phyloP scores from a whole-genome alignment of 2,888 invertebrate genomes.

The Axea sp. region DNA sequence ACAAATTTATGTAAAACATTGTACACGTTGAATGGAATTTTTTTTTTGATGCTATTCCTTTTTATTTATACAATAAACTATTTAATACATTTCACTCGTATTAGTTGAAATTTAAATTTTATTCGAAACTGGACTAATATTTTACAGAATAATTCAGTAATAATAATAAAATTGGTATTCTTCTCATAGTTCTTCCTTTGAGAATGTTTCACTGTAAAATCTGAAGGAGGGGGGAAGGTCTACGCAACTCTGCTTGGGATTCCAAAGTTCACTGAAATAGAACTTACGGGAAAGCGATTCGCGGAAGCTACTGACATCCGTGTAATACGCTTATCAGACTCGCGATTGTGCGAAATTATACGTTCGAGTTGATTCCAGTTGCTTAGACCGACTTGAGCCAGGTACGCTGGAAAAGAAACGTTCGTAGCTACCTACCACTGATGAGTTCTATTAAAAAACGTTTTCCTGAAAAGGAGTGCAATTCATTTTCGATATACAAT shows the following conservation, averaged over 20 bases:
- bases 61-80: too few species aligned
- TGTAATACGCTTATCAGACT: constrained; percentile 54
- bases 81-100: too few species aligned
- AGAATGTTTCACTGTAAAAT: constrained; percentile 17
- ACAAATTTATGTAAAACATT: too few species aligned
- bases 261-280: constrained; percentile 53
- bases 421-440: constrained; percentile 12
- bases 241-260: constrained; percentile 25
- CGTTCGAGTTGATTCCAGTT: constrained; percentile 52
- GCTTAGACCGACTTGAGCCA: constrained; percentile 19
- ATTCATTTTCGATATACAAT: constrained; percentile 3
- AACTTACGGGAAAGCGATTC: constrained; percentile 57
- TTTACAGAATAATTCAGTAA: too few species aligned
- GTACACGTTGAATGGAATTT: too few species aligned
- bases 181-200: constrained; percentile 20
- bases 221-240: background rate
- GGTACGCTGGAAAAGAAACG: constrained; percentile 24
- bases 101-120: too few species aligned
- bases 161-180: constrained; percentile 18
- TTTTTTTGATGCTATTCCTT: too few species aligned
- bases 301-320: constrained; percentile 54
- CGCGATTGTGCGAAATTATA: constrained; percentile 57
- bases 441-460: background rate
- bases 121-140: too few species aligned
- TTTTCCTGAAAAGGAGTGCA: constrained; percentile 27